Conservation (phyloP, 1,140 invertebrate species). For the Octopus sinensis region DNA sequence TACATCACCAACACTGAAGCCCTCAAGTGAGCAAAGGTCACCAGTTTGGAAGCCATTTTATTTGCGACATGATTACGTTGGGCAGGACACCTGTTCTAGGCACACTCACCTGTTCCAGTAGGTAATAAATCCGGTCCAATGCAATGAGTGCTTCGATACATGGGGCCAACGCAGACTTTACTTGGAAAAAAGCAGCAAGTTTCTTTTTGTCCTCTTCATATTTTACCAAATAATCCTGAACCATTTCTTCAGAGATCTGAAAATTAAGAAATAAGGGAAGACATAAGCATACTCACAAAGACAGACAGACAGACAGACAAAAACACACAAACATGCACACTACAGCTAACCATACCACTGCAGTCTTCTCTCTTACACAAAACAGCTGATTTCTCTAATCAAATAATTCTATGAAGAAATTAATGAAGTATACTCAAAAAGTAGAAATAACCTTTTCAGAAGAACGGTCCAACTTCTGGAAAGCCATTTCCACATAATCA, state of each 20-base stretch:
- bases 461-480: conserved; percentile 35
- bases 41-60: too few relatives aligned
- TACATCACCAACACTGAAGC: too few relatives aligned
- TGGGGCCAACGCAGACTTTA: conserved; percentile 42
- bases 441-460: conserved; percentile 19
- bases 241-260: conserved; percentile 35
- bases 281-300: too few relatives aligned
- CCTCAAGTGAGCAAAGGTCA: too few relatives aligned
- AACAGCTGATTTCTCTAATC: too few relatives aligned
- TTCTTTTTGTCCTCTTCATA: conserved; percentile 31
- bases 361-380: too few relatives aligned
- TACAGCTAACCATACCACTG: too few relatives aligned
- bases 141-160: conserved; percentile 46
- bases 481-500: conserved; percentile 36
- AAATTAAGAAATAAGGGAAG: conserved; percentile 16
- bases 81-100: neutral
- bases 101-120: conserved; percentile 46
- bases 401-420: too few relatives aligned
- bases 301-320: neutral
- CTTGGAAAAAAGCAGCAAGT: conserved; percentile 40
- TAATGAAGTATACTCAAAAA: too few relatives aligned
- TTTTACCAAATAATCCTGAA: conserved; percentile 27
- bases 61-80: too few relatives aligned
- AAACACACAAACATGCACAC: neutral
- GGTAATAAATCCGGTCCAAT: conserved; percentile 39